Percentiles rank a stretch among this genome's conserved stretches.
Evolutionary conservation across 2,113 vertebrate species (phyloP).

Genomic region (Bettongia penicillata): DNA sequence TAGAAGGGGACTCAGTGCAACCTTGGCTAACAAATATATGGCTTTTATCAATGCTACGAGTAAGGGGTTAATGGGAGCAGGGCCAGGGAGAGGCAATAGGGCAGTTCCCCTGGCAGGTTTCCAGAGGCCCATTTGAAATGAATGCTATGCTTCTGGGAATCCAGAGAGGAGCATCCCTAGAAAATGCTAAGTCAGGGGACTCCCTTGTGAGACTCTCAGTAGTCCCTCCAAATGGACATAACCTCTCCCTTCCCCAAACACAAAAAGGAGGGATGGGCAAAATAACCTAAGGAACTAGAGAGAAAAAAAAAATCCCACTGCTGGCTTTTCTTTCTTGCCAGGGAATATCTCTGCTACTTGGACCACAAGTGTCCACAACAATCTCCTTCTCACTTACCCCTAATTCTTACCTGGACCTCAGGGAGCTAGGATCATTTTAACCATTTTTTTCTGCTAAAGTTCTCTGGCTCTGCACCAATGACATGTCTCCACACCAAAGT

Average conservation of each 20-base stretch:
- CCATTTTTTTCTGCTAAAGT: conserved; percentile 7
- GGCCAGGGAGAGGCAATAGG: background rate
- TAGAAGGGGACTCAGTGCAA: conserved; percentile 49
- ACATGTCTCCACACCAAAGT: conserved; percentile 1
- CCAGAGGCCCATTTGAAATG: background rate
- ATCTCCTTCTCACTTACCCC: background rate
- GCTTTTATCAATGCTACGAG: conserved; percentile 67
- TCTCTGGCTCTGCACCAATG: conserved; percentile 37
- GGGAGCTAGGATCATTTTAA: conserved; percentile 33
- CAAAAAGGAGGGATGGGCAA: background rate
- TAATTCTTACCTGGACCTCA: conserved; percentile 49
- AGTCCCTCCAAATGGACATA: background rate
- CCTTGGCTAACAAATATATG: conserved; percentile 70
- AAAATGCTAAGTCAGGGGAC: background rate
- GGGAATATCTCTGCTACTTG: background rate
- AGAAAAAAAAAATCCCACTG: background rate
- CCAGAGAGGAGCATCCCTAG: background rate
- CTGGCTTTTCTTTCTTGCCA: background rate
- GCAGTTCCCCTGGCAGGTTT: background rate
- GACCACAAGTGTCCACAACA: background rate
- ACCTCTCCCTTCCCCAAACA: background rate
- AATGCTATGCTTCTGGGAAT: background rate
- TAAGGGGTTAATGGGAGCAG: background rate
- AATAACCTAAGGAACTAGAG: background rate
- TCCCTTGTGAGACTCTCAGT: background rate